Percentiles rank a stretch among this genome's conserved stretches.
Conservation (phyloP, 1,140 invertebrate genomes). For the Venustaconcha ellipsiformis region DNA sequence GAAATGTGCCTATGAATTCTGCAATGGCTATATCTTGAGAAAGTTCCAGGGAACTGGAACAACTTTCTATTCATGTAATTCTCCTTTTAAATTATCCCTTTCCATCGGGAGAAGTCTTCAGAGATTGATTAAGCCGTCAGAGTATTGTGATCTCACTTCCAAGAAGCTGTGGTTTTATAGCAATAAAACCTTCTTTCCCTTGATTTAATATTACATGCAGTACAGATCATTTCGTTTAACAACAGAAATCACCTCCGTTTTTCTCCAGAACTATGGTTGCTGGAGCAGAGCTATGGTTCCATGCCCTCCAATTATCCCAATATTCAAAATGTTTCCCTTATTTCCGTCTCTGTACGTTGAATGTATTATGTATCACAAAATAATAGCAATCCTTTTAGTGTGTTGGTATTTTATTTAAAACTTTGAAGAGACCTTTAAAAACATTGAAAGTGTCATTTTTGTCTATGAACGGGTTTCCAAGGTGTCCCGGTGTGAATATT, state of each 20-base stretch:
- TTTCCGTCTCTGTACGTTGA: neutral
- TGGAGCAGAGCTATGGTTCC: neutral
- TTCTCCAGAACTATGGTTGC: neutral
- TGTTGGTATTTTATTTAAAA: conserved; percentile 1
- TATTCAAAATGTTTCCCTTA: neutral
- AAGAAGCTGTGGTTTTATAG: neutral
- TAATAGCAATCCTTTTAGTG: conserved; percentile 3
- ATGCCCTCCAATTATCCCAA: conserved; percentile 7
- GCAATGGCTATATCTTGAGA: conserved; percentile 1
- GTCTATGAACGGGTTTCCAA: conserved; percentile 5
- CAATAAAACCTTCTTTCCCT: neutral
- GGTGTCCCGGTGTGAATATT: conserved; percentile 1
- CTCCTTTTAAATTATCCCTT: too few species aligned
- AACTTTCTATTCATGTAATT: neutral
- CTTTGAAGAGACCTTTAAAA: neutral
- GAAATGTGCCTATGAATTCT: conserved; percentile 5
- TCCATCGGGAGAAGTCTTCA: too few species aligned
- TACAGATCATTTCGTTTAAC: neutral
- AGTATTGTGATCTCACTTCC: neutral
- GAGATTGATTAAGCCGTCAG: too few species aligned
- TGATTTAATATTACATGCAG: neutral
- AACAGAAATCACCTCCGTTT: neutral
- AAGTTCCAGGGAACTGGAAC: neutral
- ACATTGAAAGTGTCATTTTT: neutral
- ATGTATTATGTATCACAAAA: conserved; percentile 1